Evolutionary conservation across 2,797 vertebrate species (phyloP), one percentile per base, ranked within the genome.

Genomic region (Enteromius unitaeniatus): DNA sequence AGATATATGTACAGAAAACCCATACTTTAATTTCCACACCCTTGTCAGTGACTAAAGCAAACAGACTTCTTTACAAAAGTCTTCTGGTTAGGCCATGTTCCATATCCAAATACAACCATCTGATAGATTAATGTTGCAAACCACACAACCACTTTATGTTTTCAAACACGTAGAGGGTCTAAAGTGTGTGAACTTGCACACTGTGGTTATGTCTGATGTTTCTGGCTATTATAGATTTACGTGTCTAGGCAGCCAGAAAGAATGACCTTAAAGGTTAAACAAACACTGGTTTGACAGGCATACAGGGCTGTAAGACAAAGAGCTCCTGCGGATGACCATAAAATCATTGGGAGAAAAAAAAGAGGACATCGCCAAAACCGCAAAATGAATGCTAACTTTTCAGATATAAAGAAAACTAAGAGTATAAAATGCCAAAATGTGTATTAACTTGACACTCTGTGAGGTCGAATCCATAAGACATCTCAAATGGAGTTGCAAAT

Each of bases 21-120:
- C 42, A 49, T 73, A 4, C 10, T 75, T 58, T 40, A 10, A 76
- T 34, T 83, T 51, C 60, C 87, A 90, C 47, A 78, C 15, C 58
- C 75, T 51, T 82, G 83, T 67, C 40, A 87, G 58, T 13, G n/a
- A 13, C n/a, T 58, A 34, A 10, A 79, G 83, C 78, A 87, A 90
- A 89, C 88, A 88, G 85, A 11, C 81, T 79, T 90, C 81, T 80
- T 83, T 78, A 64, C 60, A 78, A 83, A 85, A 68, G 55, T 73
- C 51, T 78, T 28, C 76, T 47, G 28, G 42, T 79, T 34, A 21
- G 40, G 40, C 62, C 42, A 65, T 6, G 5, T 62, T 62, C 75
- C 65, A 79, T n/a, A 40, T 62, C 11, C 53, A 73, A 7, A 40
- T 34, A 47, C 45, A 34, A 72, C 37, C 8, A 3, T 28, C 62